Base-by-base conservation (phyloP, 2,113 vertebrate genomes). In the Chaenocephalus aceratus region DNA sequence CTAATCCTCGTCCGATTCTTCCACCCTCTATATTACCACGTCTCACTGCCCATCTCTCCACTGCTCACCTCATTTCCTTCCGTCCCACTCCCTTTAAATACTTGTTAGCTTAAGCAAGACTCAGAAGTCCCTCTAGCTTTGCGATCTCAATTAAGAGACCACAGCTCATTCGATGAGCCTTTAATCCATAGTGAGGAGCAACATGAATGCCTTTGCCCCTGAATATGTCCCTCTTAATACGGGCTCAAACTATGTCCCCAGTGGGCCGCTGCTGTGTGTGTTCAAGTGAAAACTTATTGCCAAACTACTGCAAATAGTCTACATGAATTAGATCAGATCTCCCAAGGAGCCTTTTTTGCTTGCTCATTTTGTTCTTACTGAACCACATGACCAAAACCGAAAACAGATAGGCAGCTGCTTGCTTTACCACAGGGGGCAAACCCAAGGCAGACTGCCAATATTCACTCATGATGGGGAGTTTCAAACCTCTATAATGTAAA, bases 61-160 rank as follows among this genome's bases (percentile, higher is more conserved):
- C 36, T 16, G n/a, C 49, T 52, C 30, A 80, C 72, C 75, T 84
- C 62, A 86, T 87, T 84, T 77, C 78, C 61, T 68, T 77, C 78
- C 23, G 61, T 58, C 21, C 15, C 52, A 63, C 60, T 48, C 75
- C 76, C 71, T 72, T 63, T 79, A 67, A 77, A 83, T 79, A 72
- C 77, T 82, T 87, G 87, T 90, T 83, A 88, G 78, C 62, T 76
- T 77, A 80, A 80, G 63, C 72, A 79, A 79, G 79, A 86, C 80
- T 86, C 77, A 16, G 51, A 52, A 75, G 68, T 85, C 82, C 67
- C 75, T 48, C 76, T 61, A 64, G 87, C 77, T 80, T 81, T 79
- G 81, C 74, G 76, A 77, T 83, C 83, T 89, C 81, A 89, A 79
- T 88, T 87, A 89, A 63, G 56, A 77, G 64, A 68, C 77, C 44